Evolutionary conservation across 2,797 vertebrate genomes (phyloP).

Genomic region (Gallinago nigripennis): DNA sequence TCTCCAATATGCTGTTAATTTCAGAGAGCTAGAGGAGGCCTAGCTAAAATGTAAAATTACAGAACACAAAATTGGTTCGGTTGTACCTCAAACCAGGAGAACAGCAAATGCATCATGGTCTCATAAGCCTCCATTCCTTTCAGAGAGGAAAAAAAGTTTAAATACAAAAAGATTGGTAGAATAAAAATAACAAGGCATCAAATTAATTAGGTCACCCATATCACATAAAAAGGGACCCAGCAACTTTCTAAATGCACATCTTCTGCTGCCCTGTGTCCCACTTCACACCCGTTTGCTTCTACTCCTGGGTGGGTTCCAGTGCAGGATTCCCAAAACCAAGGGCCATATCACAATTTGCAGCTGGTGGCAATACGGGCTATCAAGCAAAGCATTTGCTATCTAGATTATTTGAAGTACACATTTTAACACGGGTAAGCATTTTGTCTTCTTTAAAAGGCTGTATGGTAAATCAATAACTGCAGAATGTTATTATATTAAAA

Average conservation of each 20-base stretch:
- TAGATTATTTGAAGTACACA: background rate
- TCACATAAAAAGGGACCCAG: background rate
- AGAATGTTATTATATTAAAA: background rate
- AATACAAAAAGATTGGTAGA: background rate
- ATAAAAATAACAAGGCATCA: background rate
- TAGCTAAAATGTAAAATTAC: too few species aligned
- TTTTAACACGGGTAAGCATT: background rate
- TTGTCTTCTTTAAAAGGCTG: background rate
- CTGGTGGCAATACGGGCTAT: background rate
- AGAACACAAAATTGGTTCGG: too few species aligned
- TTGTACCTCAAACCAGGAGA: too few species aligned
- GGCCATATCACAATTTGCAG: background rate
- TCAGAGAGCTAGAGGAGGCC: too few species aligned
- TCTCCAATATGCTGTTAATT: too few species aligned
- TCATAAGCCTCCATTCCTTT: background rate
- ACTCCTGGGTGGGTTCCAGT: background rate
- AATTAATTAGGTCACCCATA: background rate
- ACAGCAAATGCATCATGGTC: background rate
- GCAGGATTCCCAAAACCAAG: background rate
- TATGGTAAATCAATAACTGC: background rate
- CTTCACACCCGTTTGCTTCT: background rate
- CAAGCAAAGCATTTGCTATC: background rate
- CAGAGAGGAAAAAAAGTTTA: background rate
- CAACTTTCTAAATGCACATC: background rate
- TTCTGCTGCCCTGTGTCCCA: background rate